These are phyloP conservation scores for Megaceryle torquata DNA, from an alignment of 2,113 vertebrate genomes.

Conservation along the genomic window DNA sequence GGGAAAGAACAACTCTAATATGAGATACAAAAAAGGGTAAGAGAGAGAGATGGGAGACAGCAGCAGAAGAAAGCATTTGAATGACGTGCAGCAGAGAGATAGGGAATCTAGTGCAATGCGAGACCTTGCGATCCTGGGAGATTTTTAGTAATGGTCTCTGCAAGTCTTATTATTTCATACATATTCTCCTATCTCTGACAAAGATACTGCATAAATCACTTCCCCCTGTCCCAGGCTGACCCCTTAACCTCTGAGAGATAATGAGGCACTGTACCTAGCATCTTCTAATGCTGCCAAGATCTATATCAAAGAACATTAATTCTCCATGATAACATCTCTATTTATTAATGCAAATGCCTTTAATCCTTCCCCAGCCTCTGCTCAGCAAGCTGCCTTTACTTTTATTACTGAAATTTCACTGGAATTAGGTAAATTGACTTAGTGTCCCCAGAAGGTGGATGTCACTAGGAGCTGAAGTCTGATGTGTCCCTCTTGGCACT, in stretches of 20 bases:
- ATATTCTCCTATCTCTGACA: conserved; percentile 42
- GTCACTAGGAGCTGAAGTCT: not conserved
- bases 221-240: conserved; percentile 52
- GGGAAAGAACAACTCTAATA: not conserved
- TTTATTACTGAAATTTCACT: conserved; percentile 25
- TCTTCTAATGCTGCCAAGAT: conserved; percentile 54
- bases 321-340: conserved; percentile 60
- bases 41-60: not conserved
- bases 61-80: not conserved
- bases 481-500: not conserved
- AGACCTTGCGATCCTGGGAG: conserved; percentile 10
- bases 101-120: not conserved
- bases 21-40: not conserved
- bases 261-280: conserved; percentile 37
- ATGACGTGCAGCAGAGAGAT: not conserved
- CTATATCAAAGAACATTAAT: conserved; percentile 66
- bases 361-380: conserved; percentile 34
- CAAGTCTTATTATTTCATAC: conserved; percentile 46
- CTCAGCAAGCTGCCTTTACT: conserved; percentile 10
- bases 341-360: conserved; percentile 69
- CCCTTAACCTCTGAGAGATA: conserved; percentile 55
- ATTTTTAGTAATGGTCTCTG: conserved; percentile 38
- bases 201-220: conserved; percentile 58
- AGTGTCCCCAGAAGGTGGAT: not conserved
- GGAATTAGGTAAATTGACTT: conserved; percentile 43